phyloP scores from a whole-genome alignment of 2,797 vertebrate genomes.

The Myiotriccus ornatus region DNA sequence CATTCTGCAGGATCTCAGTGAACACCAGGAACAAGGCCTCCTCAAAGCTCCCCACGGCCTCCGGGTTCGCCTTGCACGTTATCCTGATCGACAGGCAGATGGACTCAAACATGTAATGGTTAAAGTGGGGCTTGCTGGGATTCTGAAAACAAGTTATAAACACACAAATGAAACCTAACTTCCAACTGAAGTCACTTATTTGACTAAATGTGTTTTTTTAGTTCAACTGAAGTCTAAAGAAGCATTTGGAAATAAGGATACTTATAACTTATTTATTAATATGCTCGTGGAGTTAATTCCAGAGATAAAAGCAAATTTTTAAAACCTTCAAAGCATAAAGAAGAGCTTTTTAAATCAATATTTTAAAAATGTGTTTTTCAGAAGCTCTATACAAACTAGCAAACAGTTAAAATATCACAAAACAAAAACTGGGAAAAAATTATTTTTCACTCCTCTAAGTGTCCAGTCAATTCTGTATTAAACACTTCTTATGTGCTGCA shows the following conservation, averaged over 20 bases:
- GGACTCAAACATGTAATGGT: slow-evolving; percentile 99
- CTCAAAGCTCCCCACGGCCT: slow-evolving; percentile 91
- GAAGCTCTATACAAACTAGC: background rate
- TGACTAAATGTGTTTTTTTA: background rate
- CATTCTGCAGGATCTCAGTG: slow-evolving; percentile 96
- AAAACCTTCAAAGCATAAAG: background rate
- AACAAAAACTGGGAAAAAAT: background rate
- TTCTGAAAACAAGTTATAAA: slow-evolving; percentile 80
- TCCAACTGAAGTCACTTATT: background rate
- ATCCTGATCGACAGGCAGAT: slow-evolving; percentile 95
- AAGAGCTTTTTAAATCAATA: background rate
- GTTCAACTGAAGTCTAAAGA: background rate
- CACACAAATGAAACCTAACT: background rate
- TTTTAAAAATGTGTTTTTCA: background rate
- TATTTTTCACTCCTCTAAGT: background rate
- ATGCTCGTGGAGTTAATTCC: background rate
- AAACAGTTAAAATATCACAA: background rate
- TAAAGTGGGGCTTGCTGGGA: slow-evolving; percentile 98
- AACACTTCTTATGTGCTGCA: background rate
- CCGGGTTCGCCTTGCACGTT: slow-evolving; percentile 92
- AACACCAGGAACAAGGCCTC: slow-evolving; percentile 97
- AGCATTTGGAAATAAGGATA: background rate
- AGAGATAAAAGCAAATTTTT: background rate
- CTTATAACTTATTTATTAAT: background rate
- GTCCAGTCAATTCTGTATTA: background rate